These are phyloP conservation scores for Hyalella azteca DNA, from an alignment of 2,888 invertebrate species.

Conservation along the genomic window DNA sequence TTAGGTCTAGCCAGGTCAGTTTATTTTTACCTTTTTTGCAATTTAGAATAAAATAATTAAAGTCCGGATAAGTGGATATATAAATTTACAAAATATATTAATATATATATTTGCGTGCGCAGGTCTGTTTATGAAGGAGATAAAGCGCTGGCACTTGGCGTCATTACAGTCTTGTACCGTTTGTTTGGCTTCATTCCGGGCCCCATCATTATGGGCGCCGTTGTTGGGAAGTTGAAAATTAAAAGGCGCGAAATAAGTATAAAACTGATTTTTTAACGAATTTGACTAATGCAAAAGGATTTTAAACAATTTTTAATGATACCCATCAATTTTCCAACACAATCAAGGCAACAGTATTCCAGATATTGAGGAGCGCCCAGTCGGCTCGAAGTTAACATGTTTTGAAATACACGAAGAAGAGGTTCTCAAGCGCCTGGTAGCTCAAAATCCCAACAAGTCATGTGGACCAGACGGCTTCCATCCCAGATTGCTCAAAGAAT, in stretches of 20 bases:
- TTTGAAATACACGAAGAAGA: too few relatives aligned
- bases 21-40: too few relatives aligned
- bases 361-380: too few relatives aligned
- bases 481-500: too few relatives aligned
- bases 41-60: too few relatives aligned
- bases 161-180: constrained; percentile 70
- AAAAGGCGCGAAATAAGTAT: not conserved
- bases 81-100: too few relatives aligned
- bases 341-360: constrained; percentile 20
- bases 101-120: constrained; percentile 55
- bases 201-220: constrained; percentile 74
- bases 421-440: too few relatives aligned
- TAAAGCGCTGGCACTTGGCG: constrained; percentile 72
- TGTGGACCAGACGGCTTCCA: too few relatives aligned
- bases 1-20: too few relatives aligned
- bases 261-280: not conserved
- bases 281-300: not conserved
- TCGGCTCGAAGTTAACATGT: too few relatives aligned
- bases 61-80: too few relatives aligned
- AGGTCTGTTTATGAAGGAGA: constrained; percentile 70
- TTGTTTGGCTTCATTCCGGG: constrained; percentile 73
- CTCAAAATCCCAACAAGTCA: too few relatives aligned
- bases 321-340: not conserved
- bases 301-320: not conserved
- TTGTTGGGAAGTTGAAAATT: constrained; percentile 70